Percentiles rank a stretch among this genome's conserved stretches.
These are phyloP conservation scores for Cerastis leucographa DNA, from an alignment of 2,888 invertebrate species.

Conservation along the genomic window DNA sequence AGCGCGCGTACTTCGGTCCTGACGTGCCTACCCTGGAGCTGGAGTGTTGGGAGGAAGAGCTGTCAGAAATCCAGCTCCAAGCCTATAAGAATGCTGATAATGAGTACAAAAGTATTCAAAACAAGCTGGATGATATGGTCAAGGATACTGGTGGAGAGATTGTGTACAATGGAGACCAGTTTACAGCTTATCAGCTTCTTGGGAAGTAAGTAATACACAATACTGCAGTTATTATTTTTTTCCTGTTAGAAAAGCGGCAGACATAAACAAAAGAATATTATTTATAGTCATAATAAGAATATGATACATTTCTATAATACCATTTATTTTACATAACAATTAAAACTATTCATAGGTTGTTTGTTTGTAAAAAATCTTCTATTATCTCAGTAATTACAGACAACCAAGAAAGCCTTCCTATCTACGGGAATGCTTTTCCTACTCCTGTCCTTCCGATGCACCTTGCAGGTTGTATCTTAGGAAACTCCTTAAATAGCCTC, in stretches of 20 bases:
- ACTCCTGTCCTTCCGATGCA: no score
- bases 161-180: constrained; percentile 92
- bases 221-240: neutral
- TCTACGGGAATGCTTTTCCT: no score
- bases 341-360: neutral
- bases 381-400: no score
- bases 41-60: constrained; percentile 93
- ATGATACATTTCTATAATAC: neutral
- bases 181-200: constrained; percentile 92
- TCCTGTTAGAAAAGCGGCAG: neutral
- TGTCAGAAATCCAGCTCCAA: constrained; percentile 92
- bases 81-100: constrained; percentile 92
- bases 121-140: constrained; percentile 91
- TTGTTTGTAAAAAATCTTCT: neutral
- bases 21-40: constrained; percentile 91
- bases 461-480: no score
- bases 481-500: no score
- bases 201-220: constrained; percentile 85
- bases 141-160: constrained; percentile 91
- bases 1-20: constrained; percentile 88
- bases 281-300: neutral
- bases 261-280: neutral
- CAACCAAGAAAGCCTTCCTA: no score
- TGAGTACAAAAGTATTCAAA: constrained; percentile 92
- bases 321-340: neutral